Base-by-base conservation (phyloP, 1,140 invertebrate species). In the Rhopalosiphum maidis region DNA sequence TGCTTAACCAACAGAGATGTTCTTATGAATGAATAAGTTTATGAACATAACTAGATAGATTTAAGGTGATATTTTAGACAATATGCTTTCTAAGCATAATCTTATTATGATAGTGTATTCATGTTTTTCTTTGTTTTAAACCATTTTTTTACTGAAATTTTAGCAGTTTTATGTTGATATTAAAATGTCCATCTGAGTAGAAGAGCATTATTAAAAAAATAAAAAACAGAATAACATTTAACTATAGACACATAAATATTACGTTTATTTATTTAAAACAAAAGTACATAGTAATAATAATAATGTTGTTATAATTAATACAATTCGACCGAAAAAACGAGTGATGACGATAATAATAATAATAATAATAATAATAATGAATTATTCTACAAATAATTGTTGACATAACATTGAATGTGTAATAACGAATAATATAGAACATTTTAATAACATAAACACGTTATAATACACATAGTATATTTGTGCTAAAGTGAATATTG, bases 231-330 rank as follows among this genome's bases (percentile, higher is more conserved):
- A 77, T 46, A 18, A 11, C 25, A 37, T 37, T 89, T 37, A 54
- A 89, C 87, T 89, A 55, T 89, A 41, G 87, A 89, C 87, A 89
- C 35, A 88, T 46, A 88, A 88, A 91, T 82, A 83, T 83, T 91
- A 91, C n/a, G 68, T 91, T 91, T 77, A 51, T 83, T 91, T 11
- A 48, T 91, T 83, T 83, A 83, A 48, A 91, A 91, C 35, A 35
- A 54, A 89, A 88, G 15, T 91, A 91, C 18, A 51, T 41, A 22
- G 60, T 60, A 68, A 60, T 41, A 18, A 89, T 89, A 89, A 89
- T 91, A 91, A 51, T 85, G 43, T 60, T 23, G 35, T 37, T 77
- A 82, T 83, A 91, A 91, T 48, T 91, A 48, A 83, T 91, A 91
- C 55, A 43, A 91, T 91, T 77, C 41, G 77, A 91, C 90, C 30